phyloP scores from a whole-genome alignment of 30 jellyfish, hydroid and myxozoan genomes.

The Rhopilema esculentum region DNA sequence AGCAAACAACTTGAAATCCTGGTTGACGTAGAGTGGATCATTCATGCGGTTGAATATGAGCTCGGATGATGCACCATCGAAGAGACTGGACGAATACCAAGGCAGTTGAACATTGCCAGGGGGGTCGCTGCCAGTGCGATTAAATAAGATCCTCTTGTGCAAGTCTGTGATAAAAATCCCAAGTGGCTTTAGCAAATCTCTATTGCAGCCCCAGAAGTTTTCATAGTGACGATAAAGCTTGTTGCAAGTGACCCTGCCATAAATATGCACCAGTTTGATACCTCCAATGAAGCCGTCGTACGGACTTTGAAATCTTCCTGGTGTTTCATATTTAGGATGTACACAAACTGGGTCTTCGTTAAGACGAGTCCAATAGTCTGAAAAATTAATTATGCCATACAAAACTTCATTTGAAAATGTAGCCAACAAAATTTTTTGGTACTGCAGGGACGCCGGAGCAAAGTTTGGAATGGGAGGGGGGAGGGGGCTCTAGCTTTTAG shows the following conservation, averaged over 20 bases:
- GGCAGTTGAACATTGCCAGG: conserved; percentile 52
- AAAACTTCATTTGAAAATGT: not conserved
- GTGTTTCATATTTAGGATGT: conserved; percentile 52
- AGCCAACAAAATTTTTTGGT: not conserved
- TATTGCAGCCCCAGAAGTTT: conserved; percentile 78
- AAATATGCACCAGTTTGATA: conserved; percentile 66
- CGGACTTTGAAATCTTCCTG: conserved; percentile 60
- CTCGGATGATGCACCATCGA: conserved; percentile 57
- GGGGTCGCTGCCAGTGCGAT: conserved; percentile 75
- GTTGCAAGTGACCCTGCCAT: conserved; percentile 70
- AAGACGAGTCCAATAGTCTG: conserved; percentile 77
- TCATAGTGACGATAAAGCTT: conserved; percentile 9
- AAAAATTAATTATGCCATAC: too few species aligned
- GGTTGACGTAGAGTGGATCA: conserved; percentile 72
- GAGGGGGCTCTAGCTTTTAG: too few species aligned
- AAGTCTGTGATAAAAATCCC: conserved; percentile 63
- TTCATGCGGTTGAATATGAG: conserved; percentile 74
- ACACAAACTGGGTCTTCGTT: conserved; percentile 68
- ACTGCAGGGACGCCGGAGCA: not conserved
- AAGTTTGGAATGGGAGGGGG: not conserved
- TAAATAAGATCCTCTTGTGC: conserved; percentile 27
- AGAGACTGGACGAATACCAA: conserved; percentile 63
- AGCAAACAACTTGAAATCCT: conserved; percentile 22
- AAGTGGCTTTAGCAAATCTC: conserved; percentile 42
- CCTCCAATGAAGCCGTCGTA: conserved; percentile 80